phyloP scores from a whole-genome alignment of 2,888 invertebrate genomes.

The Synanthedon andrenaeformis region DNA sequence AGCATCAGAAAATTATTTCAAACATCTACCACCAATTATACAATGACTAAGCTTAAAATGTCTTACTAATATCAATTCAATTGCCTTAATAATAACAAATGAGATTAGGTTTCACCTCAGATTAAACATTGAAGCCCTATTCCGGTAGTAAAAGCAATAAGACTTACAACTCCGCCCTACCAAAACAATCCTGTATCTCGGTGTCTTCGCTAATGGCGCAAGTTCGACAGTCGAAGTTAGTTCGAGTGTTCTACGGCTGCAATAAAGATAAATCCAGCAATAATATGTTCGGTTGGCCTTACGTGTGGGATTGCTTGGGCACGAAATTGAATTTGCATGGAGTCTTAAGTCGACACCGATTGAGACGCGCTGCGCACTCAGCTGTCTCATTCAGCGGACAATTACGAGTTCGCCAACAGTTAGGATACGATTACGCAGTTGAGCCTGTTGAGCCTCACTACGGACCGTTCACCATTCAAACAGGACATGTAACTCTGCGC shows the following conservation, averaged over 20 bases:
- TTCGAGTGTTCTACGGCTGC: slow-evolving; percentile 67
- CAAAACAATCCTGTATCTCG: slow-evolving; percentile 68
- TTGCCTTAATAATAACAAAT: too few relatives aligned
- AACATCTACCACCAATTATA: too few relatives aligned
- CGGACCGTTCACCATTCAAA: background rate
- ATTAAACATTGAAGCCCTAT: slow-evolving; percentile 62
- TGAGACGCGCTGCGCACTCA: slow-evolving; percentile 42
- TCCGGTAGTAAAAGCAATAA: slow-evolving; percentile 64
- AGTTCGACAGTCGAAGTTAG: slow-evolving; percentile 70
- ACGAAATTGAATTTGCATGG: slow-evolving; percentile 70
- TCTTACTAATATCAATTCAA: too few relatives aligned
- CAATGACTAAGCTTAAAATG: too few relatives aligned
- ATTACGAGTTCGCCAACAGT: slow-evolving; percentile 50
- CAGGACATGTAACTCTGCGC: background rate
- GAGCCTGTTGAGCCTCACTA: slow-evolving; percentile 27
- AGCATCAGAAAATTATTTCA: too few relatives aligned
- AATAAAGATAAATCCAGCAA: slow-evolving; percentile 71
- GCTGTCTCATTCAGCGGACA: slow-evolving; percentile 44
- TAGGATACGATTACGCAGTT: slow-evolving; percentile 40
- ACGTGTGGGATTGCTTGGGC: slow-evolving; percentile 62
- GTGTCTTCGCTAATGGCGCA: slow-evolving; percentile 69
- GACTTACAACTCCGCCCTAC: slow-evolving; percentile 67
- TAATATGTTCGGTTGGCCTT: slow-evolving; percentile 68
- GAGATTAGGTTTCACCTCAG: slow-evolving; percentile 29
- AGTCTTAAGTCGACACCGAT: slow-evolving; percentile 64